Percentiles rank a stretch among this genome's conserved stretches.
These are phyloP conservation scores for Peribatodes rhomboidaria DNA, from an alignment of 2,888 invertebrate genomes.

Conservation along the genomic window DNA sequence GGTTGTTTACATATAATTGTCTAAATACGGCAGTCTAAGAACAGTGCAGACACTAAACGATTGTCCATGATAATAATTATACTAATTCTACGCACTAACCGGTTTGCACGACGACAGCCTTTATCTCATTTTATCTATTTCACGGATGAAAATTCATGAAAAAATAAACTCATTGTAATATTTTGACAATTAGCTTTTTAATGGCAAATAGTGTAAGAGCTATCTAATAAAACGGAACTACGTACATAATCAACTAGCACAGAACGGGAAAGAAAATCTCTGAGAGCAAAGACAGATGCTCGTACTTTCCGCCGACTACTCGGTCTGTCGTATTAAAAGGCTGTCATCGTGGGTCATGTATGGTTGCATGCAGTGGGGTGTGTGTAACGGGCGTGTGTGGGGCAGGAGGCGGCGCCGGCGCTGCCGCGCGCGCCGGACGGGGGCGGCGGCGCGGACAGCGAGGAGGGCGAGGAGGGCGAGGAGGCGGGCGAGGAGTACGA, in stretches of 20 bases:
- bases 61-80: not conserved
- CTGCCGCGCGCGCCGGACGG: conserved; percentile 57
- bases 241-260: no score
- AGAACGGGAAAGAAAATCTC: no score
- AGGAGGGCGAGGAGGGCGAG: conserved; percentile 55
- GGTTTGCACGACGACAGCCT: conserved; percentile 3
- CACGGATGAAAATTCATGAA: not conserved
- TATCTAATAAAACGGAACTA: no score
- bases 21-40: no score
- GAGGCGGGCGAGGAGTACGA: conserved; percentile 69
- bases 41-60: no score
- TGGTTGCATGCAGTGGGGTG: conserved; percentile 26
- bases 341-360: conserved; percentile 16
- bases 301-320: no score
- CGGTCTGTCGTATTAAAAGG: no score
- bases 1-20: no score
- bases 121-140: not conserved
- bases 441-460: conserved; percentile 52
- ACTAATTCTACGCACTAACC: not conserved
- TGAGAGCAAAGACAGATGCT: no score
- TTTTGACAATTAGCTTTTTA: no score
- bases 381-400: conserved; percentile 44
- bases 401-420: conserved; percentile 60
- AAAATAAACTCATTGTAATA: no score
- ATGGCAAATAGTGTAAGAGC: no score